These are phyloP conservation scores for Acanthosepion lycidas DNA, from an alignment of 2,888 invertebrate species.

Conservation along the genomic window DNA sequence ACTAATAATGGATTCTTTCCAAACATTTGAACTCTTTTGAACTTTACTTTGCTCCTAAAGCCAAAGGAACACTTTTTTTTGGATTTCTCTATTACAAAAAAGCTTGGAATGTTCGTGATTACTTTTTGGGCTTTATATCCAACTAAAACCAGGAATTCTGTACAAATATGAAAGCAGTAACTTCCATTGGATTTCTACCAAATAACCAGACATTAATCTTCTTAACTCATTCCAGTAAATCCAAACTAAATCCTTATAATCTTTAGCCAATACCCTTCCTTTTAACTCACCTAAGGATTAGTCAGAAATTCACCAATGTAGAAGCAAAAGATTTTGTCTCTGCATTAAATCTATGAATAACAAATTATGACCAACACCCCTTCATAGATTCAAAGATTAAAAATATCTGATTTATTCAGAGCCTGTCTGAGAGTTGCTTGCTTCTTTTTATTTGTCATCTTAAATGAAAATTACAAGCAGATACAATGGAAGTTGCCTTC, in stretches of 20 bases:
- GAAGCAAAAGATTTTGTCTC: background rate
- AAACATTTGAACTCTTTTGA: background rate
- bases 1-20: background rate
- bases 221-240: background rate
- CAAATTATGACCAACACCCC: no score
- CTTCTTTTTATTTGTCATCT: background rate
- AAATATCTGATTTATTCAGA: background rate
- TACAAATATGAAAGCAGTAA: background rate
- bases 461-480: background rate
- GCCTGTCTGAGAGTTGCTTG: background rate
- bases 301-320: background rate
- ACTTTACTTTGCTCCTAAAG: background rate
- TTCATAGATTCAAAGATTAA: no score
- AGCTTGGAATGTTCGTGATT: background rate
- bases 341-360: background rate
- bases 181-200: background rate
- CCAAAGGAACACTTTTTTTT: background rate
- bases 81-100: background rate
- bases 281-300: background rate
- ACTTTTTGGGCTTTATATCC: background rate
- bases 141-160: background rate
- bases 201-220: constrained; percentile 4
- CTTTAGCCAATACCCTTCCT: background rate
- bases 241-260: background rate
- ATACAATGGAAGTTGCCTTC: background rate